These are phyloP conservation scores for Styela clava DNA, from an alignment of 23 tunicate genomes.

Conservation along the genomic window DNA sequence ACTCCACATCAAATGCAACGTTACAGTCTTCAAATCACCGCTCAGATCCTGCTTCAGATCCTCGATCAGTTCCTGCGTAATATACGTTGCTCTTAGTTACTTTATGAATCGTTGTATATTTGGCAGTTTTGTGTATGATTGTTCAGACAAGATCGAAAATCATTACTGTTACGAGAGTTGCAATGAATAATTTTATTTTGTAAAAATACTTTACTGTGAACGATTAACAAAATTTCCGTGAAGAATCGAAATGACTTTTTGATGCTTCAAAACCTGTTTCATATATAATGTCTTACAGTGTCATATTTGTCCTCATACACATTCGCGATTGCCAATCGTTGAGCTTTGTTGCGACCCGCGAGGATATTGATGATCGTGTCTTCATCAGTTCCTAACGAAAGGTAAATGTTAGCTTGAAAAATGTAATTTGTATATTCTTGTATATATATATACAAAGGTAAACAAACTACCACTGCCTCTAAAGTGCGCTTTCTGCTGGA, in stretches of 20 bases:
- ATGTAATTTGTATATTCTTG: no score
- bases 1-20: constrained; percentile 81
- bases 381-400: constrained; percentile 59
- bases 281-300: constrained; percentile 50
- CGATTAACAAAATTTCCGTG: no score
- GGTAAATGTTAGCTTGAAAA: background rate
- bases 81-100: background rate
- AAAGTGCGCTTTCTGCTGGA: no score
- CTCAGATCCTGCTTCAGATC: constrained; percentile 53
- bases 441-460: no score
- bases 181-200: no score
- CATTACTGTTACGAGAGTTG: no score
- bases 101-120: constrained; percentile 3
- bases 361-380: constrained; percentile 59
- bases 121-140: no score
- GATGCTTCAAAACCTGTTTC: no score
- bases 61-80: constrained; percentile 38
- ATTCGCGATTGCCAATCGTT: constrained; percentile 48
- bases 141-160: no score
- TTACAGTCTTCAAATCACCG: constrained; percentile 46
- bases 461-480: no score
- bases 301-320: constrained; percentile 50
- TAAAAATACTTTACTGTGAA: no score
- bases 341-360: constrained; percentile 60
- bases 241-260: no score